Evolutionary conservation across 2,888 invertebrate genomes (phyloP).

Genomic region (Drosophila planitibia): DNA sequence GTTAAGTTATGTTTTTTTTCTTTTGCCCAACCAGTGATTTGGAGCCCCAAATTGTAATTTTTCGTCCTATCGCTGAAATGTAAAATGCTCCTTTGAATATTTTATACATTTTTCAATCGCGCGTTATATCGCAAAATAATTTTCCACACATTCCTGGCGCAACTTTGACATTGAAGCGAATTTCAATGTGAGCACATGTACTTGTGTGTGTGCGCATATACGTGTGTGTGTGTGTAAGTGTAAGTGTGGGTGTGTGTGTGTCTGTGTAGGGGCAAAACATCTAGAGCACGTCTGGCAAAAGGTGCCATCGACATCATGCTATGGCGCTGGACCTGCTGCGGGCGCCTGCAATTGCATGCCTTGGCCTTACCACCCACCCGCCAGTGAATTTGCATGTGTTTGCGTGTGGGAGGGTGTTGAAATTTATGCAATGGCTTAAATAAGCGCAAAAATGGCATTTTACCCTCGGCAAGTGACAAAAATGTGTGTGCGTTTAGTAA

Average conservation of each 20-base stretch:
- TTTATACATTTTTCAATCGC: constrained; percentile 76
- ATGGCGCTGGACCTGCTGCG: constrained; percentile 46
- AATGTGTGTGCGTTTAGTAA: constrained; percentile 58
- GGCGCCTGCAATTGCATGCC: constrained; percentile 72
- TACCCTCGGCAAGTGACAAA: constrained; percentile 69
- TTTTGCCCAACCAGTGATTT: constrained; percentile 8
- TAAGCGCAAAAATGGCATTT: constrained; percentile 79
- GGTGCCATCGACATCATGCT: constrained; percentile 53
- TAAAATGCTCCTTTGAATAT: constrained; percentile 70
- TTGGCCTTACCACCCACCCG: constrained; percentile 44
- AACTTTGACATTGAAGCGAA: constrained; percentile 69
- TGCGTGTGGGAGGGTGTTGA: constrained; percentile 43
- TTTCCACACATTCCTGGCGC: constrained; percentile 67
- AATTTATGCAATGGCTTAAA: constrained; percentile 81
- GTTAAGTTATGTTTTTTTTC: not conserved
- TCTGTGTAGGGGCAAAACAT: constrained; percentile 43
- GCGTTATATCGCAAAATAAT: constrained; percentile 71
- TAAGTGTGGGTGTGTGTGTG: constrained; percentile 12
- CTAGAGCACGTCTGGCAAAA: constrained; percentile 59
- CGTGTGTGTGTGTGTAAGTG: not conserved
- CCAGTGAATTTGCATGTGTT: constrained; percentile 68
- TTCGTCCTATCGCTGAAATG: constrained; percentile 26
- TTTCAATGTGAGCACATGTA: constrained; percentile 31
- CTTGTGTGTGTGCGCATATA: constrained; percentile 10
- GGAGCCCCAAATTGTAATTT: constrained; percentile 14